These are phyloP conservation scores for Arnoldichthys spilopterus DNA, from an alignment of 2,797 vertebrate genomes.

Conservation along the genomic window DNA sequence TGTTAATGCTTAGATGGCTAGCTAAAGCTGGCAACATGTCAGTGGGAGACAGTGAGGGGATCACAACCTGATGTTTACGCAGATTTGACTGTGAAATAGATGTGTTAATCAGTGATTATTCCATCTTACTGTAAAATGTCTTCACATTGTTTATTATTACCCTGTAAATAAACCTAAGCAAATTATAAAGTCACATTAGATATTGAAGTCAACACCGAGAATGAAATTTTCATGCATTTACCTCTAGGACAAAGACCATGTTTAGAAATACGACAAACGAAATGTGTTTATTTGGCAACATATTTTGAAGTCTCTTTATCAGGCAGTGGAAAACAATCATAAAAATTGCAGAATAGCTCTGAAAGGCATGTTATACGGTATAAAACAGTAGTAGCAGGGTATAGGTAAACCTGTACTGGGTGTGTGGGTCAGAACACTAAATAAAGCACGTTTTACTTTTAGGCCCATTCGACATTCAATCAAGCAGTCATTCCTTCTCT, in stretches of 20 bases:
- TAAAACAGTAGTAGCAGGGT: slow-evolving; percentile 61
- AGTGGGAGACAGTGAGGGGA: too few relatives aligned
- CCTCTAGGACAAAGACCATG: not conserved
- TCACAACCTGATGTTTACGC: too few relatives aligned
- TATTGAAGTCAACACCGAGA: too few relatives aligned
- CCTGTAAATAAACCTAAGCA: not conserved
- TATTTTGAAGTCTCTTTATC: slow-evolving; percentile 52
- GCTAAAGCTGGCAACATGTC: too few relatives aligned
- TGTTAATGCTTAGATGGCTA: too few relatives aligned
- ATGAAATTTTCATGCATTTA: too few relatives aligned
- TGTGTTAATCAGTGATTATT: too few relatives aligned
- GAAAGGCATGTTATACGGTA: slow-evolving; percentile 50
- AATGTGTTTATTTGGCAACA: slow-evolving; percentile 77
- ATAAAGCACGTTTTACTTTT: slow-evolving; percentile 47
- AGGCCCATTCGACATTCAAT: not conserved
- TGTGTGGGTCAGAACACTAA: slow-evolving; percentile 49
- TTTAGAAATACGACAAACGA: slow-evolving; percentile 64
- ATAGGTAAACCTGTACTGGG: slow-evolving; percentile 59
- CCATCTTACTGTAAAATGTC: too few relatives aligned
- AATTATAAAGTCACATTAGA: too few relatives aligned
- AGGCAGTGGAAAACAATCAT: slow-evolving; percentile 56
- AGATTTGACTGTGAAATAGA: too few relatives aligned
- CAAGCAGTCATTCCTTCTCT: slow-evolving; percentile 23
- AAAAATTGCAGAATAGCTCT: slow-evolving; percentile 43
- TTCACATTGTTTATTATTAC: too few relatives aligned